Evolutionary conservation across 2,888 invertebrate species (phyloP).

Genomic region (Melinopterus prodromus): DNA sequence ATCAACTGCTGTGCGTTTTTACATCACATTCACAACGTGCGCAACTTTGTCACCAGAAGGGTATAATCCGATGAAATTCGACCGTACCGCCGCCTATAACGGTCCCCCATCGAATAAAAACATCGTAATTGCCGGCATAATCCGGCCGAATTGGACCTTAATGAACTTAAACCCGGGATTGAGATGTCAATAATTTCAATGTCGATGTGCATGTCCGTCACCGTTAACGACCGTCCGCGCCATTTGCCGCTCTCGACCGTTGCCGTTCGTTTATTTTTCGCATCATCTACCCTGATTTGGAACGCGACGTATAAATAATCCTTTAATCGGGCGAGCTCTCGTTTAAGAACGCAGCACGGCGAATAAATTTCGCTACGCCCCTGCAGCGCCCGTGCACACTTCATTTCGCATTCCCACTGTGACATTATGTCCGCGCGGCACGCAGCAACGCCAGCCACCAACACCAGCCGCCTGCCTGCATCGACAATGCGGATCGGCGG

Average conservation of each 20-base stretch:
- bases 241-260: background rate
- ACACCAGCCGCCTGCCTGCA: background rate
- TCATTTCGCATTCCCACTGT: conserved; percentile 33
- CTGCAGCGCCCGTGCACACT: conserved; percentile 30
- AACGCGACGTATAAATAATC: conserved; percentile 31
- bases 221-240: background rate
- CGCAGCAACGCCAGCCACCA: conserved; percentile 24
- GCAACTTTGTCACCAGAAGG: background rate
- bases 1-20: background rate
- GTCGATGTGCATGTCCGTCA: conserved; percentile 4
- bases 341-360: conserved; percentile 28
- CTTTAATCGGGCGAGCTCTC: conserved; percentile 28
- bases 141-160: background rate
- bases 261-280: background rate
- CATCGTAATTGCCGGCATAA: background rate
- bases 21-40: background rate
- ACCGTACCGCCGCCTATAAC: background rate
- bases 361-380: conserved; percentile 33
- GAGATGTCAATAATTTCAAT: background rate
- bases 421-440: conserved; percentile 31
- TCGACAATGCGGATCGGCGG: background rate
- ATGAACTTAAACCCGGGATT: background rate
- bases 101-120: background rate
- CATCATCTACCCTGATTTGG: conserved; percentile 15
- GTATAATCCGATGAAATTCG: background rate